These are phyloP conservation scores for Erebia palarica DNA, from an alignment of 2,888 invertebrate genomes.

Conservation along the genomic window DNA sequence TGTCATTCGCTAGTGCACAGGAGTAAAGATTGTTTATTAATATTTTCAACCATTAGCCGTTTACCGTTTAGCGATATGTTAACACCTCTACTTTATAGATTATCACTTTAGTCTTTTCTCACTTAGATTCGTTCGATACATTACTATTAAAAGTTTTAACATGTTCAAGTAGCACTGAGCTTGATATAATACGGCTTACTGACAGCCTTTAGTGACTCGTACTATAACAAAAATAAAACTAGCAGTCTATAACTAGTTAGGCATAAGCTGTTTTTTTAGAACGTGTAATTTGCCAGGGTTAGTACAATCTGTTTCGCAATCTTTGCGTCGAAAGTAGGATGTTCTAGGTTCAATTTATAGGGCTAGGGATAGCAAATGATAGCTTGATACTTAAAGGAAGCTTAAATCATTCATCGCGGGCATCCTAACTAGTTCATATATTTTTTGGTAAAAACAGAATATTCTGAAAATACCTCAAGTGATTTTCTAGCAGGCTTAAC, in stretches of 20 bases:
- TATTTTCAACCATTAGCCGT: too few species aligned
- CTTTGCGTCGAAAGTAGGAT: too few species aligned
- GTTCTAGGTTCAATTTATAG: too few species aligned
- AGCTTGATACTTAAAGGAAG: neutral
- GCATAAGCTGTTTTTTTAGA: slow-evolving; percentile 4
- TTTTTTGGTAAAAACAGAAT: neutral
- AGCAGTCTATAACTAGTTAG: neutral
- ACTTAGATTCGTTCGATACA: neutral
- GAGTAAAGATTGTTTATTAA: too few species aligned
- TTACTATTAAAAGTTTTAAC: neutral
- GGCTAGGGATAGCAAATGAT: neutral
- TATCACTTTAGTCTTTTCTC: neutral
- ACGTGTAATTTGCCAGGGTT: neutral
- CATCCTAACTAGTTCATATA: neutral
- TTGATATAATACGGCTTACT: too few species aligned
- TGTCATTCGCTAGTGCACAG: too few species aligned
- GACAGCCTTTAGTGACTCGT: too few species aligned
- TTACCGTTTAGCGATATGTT: too few species aligned
- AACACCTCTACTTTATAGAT: too few species aligned
- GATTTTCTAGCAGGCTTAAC: neutral
- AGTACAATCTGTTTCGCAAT: neutral
- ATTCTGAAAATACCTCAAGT: neutral
- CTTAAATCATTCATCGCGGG: neutral
- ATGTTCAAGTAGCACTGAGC: too few species aligned
- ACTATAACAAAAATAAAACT: neutral